A percentile compares a stretch with the other conserved stretches of the same genome.
These are phyloP conservation scores for Pocillopora damicornis DNA, from an alignment of 64 coral and sea anemone species.

Conservation along the genomic window DNA sequence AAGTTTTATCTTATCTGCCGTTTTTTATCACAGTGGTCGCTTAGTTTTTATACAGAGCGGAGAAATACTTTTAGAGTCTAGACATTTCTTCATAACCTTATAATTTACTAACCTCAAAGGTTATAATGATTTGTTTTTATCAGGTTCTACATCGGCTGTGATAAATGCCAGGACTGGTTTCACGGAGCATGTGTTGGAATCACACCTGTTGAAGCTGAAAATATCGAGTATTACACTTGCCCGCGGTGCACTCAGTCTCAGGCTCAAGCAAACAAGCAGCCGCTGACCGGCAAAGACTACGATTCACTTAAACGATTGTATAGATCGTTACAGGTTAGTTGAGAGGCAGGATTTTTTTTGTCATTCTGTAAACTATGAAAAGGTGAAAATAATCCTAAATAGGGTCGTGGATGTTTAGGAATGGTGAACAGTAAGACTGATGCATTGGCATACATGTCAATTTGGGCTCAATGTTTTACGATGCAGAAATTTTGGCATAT, in stretches of 20 bases:
- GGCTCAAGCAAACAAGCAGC: constrained; percentile 51
- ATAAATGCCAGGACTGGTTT: constrained; percentile 96
- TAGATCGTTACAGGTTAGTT: constrained; percentile 79
- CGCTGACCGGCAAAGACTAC: constrained; percentile 76
- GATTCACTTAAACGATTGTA: constrained; percentile 84
- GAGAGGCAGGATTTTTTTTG: no score
- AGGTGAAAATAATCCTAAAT: no score
- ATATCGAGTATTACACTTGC: constrained; percentile 73
- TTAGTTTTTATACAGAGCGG: no score
- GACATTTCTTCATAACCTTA: no score
- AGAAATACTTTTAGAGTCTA: no score
- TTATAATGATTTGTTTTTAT: background rate
- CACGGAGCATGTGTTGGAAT: constrained; percentile 91
- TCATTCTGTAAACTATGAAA: background rate
- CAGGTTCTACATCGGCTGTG: constrained; percentile 98
- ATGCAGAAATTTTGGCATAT: no score
- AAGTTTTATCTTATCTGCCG: no score
- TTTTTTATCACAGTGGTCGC: no score
- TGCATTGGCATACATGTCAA: no score
- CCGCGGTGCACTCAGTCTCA: constrained; percentile 75
- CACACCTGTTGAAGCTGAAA: constrained; percentile 70
- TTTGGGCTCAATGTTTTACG: no score
- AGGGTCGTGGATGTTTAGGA: no score
- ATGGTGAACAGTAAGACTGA: no score
- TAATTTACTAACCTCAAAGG: background rate